Evolutionary conservation across 2,888 invertebrate species (phyloP).

Genomic region (Drosophila koepferae): DNA sequence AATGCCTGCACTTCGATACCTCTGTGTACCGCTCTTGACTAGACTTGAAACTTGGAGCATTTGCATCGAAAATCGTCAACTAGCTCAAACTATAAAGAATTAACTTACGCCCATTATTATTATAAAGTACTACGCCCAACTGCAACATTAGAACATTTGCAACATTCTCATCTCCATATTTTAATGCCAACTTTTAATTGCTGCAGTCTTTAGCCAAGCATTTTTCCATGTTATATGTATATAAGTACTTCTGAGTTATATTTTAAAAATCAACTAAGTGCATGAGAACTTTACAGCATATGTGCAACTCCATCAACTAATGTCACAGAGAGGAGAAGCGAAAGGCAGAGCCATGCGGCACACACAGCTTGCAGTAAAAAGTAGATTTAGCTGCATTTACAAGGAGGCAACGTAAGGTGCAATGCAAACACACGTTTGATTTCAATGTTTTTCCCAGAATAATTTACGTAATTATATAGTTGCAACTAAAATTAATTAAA

Average conservation of each 20-base stretch:
- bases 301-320: slow-evolving; percentile 4
- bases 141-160: no score
- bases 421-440: background rate
- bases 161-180: background rate
- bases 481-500: slow-evolving; percentile 55
- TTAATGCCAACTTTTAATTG: background rate
- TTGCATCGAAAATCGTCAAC: background rate
- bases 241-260: background rate
- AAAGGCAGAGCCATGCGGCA: slow-evolving; percentile 23
- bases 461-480: slow-evolving; percentile 47
- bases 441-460: slow-evolving; percentile 7
- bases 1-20: no score
- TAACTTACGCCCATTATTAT: no score
- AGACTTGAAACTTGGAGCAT: no score
- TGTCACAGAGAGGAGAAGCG: no score
- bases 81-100: background rate
- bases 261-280: slow-evolving; percentile 1
- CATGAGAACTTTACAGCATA: slow-evolving; percentile 1
- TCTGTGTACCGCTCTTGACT: no score
- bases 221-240: background rate
- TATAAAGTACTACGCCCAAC: no score
- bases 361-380: slow-evolving; percentile 52
- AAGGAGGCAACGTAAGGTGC: slow-evolving; percentile 37
- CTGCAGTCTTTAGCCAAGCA: background rate
- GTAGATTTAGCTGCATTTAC: slow-evolving; percentile 51